phyloP scores from a whole-genome alignment of 2,888 invertebrate genomes.

The Drosophila cyrtoloma region DNA sequence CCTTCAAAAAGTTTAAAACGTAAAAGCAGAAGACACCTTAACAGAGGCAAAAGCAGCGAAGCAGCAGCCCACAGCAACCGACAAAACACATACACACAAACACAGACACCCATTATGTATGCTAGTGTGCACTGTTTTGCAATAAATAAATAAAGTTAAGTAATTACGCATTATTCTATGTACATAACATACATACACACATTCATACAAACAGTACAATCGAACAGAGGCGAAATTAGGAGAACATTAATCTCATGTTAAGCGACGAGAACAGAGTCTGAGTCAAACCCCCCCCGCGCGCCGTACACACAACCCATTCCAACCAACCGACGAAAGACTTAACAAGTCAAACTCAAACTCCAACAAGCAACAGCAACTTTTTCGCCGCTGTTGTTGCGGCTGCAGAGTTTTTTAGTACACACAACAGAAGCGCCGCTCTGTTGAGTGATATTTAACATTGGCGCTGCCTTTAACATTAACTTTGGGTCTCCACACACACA shows the following conservation, averaged over 20 bases:
- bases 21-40: constrained; percentile 54
- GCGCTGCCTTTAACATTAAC: constrained; percentile 25
- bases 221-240: constrained; percentile 20
- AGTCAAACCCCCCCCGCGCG: neutral
- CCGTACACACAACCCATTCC: neutral
- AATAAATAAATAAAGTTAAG: constrained; percentile 46
- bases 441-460: constrained; percentile 44
- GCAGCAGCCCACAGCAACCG: constrained; percentile 23
- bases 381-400: constrained; percentile 33
- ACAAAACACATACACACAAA: constrained; percentile 28
- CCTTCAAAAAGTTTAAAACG: constrained; percentile 73
- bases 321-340: constrained; percentile 7
- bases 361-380: constrained; percentile 29
- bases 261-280: neutral
- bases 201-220: constrained; percentile 7
- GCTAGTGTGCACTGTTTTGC: constrained; percentile 25
- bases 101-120: constrained; percentile 11
- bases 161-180: constrained; percentile 42
- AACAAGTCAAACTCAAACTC: constrained; percentile 23
- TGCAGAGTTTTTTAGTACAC: constrained; percentile 48
- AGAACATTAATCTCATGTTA: constrained; percentile 14
- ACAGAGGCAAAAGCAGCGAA: constrained; percentile 27
- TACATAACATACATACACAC: constrained; percentile 23
- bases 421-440: constrained; percentile 35
- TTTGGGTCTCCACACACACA: constrained; percentile 46